Evolutionary conservation across 2,797 vertebrate genomes (phyloP).

Genomic region (Pygocentrus nattereri): DNA sequence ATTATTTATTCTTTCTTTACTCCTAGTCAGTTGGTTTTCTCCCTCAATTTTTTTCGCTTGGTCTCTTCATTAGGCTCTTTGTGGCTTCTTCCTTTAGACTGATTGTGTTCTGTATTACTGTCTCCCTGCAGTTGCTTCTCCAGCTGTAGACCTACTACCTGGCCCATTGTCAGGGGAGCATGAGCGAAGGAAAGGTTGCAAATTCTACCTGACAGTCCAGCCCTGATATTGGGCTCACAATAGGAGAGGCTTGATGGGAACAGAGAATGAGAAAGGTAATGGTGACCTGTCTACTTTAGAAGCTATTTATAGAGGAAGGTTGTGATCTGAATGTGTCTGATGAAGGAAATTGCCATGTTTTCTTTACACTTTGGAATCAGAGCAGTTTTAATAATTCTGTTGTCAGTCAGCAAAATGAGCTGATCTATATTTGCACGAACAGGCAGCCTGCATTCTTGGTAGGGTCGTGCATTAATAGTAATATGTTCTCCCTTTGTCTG

Average conservation of each 20-base stretch:
- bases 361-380: neutral
- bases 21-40: conserved; percentile 72
- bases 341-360: neutral
- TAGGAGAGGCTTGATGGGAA: neutral
- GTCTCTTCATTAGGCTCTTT: conserved; percentile 67
- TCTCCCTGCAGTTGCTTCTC: conserved; percentile 35
- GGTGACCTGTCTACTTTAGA: neutral
- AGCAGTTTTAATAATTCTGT: neutral
- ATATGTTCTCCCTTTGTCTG: conserved; percentile 14
- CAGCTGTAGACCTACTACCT: conserved; percentile 35
- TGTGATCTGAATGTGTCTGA: neutral
- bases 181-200: conserved; percentile 22
- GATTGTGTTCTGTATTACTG: conserved; percentile 45
- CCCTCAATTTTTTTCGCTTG: conserved; percentile 69
- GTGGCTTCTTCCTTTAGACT: conserved; percentile 56
- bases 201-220: conserved; percentile 25
- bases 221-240: conserved; percentile 15
- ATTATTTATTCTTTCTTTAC: conserved; percentile 81
- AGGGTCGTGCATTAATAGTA: conserved; percentile 18
- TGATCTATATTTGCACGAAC: conserved; percentile 12
- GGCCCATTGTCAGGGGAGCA: conserved; percentile 16
- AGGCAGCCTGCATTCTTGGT: neutral
- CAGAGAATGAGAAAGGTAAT: neutral
- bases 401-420: neutral
- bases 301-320: conserved; percentile 1